Base-by-base conservation (phyloP, 2,888 invertebrate genomes). In the Archaeoteleia sp. region DNA sequence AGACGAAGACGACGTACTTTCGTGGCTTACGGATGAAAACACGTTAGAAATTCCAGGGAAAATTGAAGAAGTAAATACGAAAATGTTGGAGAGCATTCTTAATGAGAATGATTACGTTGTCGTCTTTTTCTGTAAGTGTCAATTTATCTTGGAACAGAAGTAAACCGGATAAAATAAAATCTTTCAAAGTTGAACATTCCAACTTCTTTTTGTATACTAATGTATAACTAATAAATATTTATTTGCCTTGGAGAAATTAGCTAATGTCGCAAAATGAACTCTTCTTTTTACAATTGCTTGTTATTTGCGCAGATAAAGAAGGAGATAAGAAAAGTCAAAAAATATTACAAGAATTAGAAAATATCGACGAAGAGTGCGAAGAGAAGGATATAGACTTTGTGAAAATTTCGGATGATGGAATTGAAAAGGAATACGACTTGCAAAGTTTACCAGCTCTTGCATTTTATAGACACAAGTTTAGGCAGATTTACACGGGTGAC, bases 311-410 rank as follows among this genome's bases (percentile, higher is more conserved):
- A 95, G 95, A 96, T 85, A 92, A 93, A 79, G 95, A 95, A 87
- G 93, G 93, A 4, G 95, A 96, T 79, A 95, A 95, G 80, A 93
- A 94, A 81, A 93, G 95, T 14, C 93, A 94, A 74, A 95, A 95
- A 82, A 95, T 96, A 62, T 87, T 96, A 0, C 92, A 92, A 78
- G 95, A 96, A 82, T 83, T 96, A 65, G 96, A 96, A 84, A 95
- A 96, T 79, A 96, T 96, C 75, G 96, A 96, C 79, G 95, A 96
- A 76, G 95, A 95, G 81, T 95, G 95, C 80, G 96, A 96, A 86
- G 93, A 95, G 79, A 93, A 95, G 83, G 92, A 95, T 75, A 95
- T 96, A 72, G 93, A 95, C 83, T 96, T 96, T 82, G 93, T 96
- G 0, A 96, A 96, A 85, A 95, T 95, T 71, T 95, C 95, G 5